Evolutionary conservation across 2,888 invertebrate species (phyloP).

Genomic region (Sesamia inferens): DNA sequence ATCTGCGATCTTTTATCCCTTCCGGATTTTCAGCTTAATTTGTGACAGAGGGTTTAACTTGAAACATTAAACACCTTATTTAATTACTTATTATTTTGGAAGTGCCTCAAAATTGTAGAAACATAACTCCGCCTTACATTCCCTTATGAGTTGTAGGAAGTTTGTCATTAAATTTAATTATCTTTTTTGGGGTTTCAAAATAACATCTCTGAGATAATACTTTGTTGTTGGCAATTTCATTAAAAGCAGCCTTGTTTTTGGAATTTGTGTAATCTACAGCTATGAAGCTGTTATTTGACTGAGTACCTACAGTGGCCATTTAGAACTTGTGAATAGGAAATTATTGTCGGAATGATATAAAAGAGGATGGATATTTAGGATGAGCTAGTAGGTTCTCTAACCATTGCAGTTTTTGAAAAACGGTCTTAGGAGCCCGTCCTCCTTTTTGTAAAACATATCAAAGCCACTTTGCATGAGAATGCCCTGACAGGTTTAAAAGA

Average conservation of each 20-base stretch:
- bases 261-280: neutral
- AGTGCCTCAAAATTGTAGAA: constrained; percentile 38
- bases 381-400: neutral
- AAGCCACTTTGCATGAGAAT: neutral
- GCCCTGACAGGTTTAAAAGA: neutral
- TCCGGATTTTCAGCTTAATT: constrained; percentile 29
- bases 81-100: constrained; percentile 50
- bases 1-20: constrained; percentile 20
- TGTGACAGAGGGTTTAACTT: constrained; percentile 22
- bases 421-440: neutral
- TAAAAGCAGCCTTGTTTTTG: constrained; percentile 6
- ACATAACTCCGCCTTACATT: constrained; percentile 34
- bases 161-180: constrained; percentile 44
- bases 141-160: constrained; percentile 31
- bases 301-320: neutral
- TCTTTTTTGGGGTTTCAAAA: constrained; percentile 23
- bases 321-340: neutral
- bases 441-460: neutral
- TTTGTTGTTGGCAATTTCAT: constrained; percentile 22
- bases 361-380: no score
- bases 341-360: neutral
- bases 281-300: neutral
- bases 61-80: constrained; percentile 44
- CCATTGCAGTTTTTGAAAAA: neutral
- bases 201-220: constrained; percentile 16